A percentile compares a stretch with the other conserved stretches of the same genome.
Conservation (phyloP, 2,113 vertebrate genomes). For the Xerus inauris region DNA sequence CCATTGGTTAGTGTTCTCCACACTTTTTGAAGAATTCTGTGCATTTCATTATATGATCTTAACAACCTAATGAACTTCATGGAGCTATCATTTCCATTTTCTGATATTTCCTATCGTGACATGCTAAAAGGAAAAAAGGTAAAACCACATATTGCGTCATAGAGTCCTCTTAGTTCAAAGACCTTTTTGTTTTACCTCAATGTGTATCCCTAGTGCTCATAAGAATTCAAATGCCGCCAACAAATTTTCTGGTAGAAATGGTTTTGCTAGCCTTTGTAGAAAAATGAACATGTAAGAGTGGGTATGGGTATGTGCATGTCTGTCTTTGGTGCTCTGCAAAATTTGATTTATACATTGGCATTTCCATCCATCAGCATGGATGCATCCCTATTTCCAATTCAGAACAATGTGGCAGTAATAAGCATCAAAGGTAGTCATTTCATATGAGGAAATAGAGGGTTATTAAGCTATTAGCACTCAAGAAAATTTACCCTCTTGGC, state of each 20-base stretch:
- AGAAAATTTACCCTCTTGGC: slow-evolving; percentile 51
- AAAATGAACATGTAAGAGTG: not conserved
- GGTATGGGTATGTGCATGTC: not conserved
- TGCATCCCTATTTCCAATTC: not conserved
- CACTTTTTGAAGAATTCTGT: not conserved
- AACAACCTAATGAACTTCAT: not conserved
- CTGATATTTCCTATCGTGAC: not conserved
- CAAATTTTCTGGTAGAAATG: not conserved
- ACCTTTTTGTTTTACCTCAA: not conserved
- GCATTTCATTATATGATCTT: not conserved
- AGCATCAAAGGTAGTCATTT: slow-evolving; percentile 59
- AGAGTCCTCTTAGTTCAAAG: not conserved
- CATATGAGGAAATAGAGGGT: slow-evolving; percentile 46
- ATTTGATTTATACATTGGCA: not conserved
- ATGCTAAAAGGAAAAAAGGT: not conserved
- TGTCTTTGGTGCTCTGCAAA: not conserved
- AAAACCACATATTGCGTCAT: not conserved
- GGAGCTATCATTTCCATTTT: not conserved
- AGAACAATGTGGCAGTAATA: slow-evolving; percentile 43
- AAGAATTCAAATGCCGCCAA: not conserved
- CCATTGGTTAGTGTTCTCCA: not conserved
- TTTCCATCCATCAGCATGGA: not conserved
- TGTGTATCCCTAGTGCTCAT: not conserved
- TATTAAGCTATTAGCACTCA: slow-evolving; percentile 66
- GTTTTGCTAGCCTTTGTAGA: not conserved